Evolutionary conservation across 2,888 invertebrate species (phyloP), one percentile per base, ranked within the genome.

Genomic region (Cylloceria caligata): DNA sequence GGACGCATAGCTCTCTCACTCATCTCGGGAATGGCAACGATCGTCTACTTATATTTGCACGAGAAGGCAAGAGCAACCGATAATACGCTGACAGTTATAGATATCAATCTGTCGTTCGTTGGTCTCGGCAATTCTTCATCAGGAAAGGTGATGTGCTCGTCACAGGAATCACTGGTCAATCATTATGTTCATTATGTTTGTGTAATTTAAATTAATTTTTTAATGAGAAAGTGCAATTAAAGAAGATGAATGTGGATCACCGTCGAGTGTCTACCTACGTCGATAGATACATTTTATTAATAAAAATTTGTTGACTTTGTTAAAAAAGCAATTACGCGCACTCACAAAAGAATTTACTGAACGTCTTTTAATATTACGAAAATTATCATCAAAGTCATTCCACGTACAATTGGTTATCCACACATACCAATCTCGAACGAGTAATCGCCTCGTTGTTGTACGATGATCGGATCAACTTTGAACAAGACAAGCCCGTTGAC

Each of bases 51-150:
- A 30, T 60, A 60, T 45, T 45, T 45, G 19, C 71, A 34, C 55
- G 42, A 7, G 57, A 42, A 16, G 7, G 60, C 19, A 68, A 65
- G 71, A 55, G 71, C 71, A 45, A n/a, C 13, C 30, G 60, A 13
- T 62, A 69, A 79, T 71, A 34, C 30, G 60, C 7, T 62, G 73
- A 79, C 75, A 34, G 39, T 68, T 67, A 62, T 67, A 78, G 67
- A 79, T 82, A 75, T 42, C 82, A 39, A 75, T 71, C 49, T 60
- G 71, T 78, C 81, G 34, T 60, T 36, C 60, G 36, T 6, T 34
- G 30, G 60, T 19, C 60, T 34, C 19, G 60, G 19, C 34, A 3
- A 36, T 60, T 36, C 60, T 16, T 16, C 60, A 34, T 6, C 34
- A n/a, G 16, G 16, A 16, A 60, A 34, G 3, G 36, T 36, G 7